phyloP scores from a whole-genome alignment of 2,113 vertebrate species.

The Mirza zaza region DNA sequence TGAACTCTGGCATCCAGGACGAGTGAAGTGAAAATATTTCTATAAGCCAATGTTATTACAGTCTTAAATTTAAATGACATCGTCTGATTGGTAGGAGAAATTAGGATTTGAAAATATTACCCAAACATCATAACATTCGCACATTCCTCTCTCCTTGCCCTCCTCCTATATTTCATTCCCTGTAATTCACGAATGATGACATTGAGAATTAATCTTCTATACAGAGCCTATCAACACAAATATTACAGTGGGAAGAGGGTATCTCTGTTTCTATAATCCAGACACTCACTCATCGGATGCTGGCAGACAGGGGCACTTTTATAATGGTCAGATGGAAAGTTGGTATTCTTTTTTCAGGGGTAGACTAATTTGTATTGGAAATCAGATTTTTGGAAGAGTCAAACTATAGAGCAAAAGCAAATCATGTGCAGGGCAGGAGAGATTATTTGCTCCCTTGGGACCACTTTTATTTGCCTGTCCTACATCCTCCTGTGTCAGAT shows the following conservation, averaged over 20 bases:
- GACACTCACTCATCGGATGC: conserved; percentile 40
- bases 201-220: conserved; percentile 68
- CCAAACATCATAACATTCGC: conserved; percentile 43
- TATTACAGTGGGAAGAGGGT: conserved; percentile 55
- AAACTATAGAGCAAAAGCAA: conserved; percentile 41
- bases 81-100: conserved; percentile 28
- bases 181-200: conserved; percentile 67
- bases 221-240: conserved; percentile 64
- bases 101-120: conserved; percentile 52
- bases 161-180: conserved; percentile 59
- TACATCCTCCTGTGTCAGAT: neutral
- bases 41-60: conserved; percentile 55
- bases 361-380: conserved; percentile 72
- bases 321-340: conserved; percentile 30
- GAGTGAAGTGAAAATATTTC: conserved; percentile 62
- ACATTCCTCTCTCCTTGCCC: conserved; percentile 39
- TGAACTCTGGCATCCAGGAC: conserved; percentile 56
- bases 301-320: neutral
- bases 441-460: neutral
- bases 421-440: neutral
- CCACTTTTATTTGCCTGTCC: neutral
- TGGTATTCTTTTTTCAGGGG: conserved; percentile 12
- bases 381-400: conserved; percentile 52
- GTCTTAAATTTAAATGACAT: conserved; percentile 67
- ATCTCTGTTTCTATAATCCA: conserved; percentile 71